phyloP scores from a whole-genome alignment of 2,888 invertebrate genomes.

The Macrosiphum euphorbiae region DNA sequence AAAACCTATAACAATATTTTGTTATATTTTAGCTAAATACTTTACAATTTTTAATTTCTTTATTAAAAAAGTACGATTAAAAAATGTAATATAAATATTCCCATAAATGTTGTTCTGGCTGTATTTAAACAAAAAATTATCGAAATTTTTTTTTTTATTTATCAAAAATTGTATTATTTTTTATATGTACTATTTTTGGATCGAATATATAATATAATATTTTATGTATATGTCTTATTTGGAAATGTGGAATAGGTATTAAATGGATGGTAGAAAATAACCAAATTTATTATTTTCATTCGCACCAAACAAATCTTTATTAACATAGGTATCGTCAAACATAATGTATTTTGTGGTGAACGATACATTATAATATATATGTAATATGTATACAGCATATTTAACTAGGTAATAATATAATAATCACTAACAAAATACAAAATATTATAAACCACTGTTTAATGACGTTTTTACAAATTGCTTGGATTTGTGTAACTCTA shows the following conservation, averaged over 20 bases:
- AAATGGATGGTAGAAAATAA: background rate
- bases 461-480: background rate
- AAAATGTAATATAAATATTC: too few relatives aligned
- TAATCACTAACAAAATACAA: slow-evolving; percentile 13
- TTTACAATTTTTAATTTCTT: too few relatives aligned
- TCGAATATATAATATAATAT: background rate
- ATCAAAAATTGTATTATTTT: background rate
- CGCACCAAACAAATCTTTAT: background rate
- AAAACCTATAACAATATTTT: too few relatives aligned
- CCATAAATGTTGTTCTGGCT: too few relatives aligned
- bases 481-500: background rate
- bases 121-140: too few relatives aligned
- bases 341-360: background rate
- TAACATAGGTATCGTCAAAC: background rate
- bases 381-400: background rate
- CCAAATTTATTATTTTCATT: background rate
- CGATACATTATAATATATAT: slow-evolving; percentile 13
- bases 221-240: background rate
- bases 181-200: background rate
- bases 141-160: too few relatives aligned
- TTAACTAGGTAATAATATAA: background rate
- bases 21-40: too few relatives aligned
- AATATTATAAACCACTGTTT: background rate
- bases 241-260: background rate
- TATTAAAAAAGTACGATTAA: too few relatives aligned